Conservation (phyloP, 2,888 invertebrate genomes). For the Apodemia hepburni region DNA sequence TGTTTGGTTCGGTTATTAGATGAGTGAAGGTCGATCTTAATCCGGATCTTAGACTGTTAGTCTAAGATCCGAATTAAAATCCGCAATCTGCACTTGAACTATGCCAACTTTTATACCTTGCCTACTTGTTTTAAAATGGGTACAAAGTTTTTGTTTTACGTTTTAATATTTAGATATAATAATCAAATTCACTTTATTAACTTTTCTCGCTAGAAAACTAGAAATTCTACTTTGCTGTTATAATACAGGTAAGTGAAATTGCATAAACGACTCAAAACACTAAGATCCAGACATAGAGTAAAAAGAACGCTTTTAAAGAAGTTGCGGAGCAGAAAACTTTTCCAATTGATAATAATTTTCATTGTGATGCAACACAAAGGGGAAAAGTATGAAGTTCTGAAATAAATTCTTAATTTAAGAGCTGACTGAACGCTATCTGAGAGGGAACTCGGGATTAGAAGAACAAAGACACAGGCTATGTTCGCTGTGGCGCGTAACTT, state of each 20-base stretch:
- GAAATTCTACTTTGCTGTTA: conserved; percentile 12
- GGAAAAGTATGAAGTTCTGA: conserved; percentile 71
- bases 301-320: conserved; percentile 63
- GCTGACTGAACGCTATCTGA: conserved; percentile 71
- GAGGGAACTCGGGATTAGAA: conserved; percentile 70
- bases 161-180: too few relatives aligned
- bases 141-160: too few relatives aligned
- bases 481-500: conserved; percentile 45
- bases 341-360: conserved; percentile 76
- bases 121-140: too few relatives aligned
- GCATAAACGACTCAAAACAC: conserved; percentile 21
- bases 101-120: too few relatives aligned
- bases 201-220: conserved; percentile 9
- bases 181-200: too few relatives aligned
- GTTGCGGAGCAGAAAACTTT: conserved; percentile 66
- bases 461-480: conserved; percentile 60
- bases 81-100: too few relatives aligned
- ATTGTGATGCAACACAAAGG: conserved; percentile 74
- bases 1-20: too few relatives aligned
- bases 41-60: too few relatives aligned
- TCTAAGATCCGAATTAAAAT: too few relatives aligned
- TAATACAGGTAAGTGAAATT: conserved; percentile 20
- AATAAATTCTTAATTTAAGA: conserved; percentile 77
- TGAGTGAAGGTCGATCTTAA: too few relatives aligned
- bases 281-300: conserved; percentile 41